Conservation (phyloP, 2,888 invertebrate species). For the Coremacera marginata region DNA sequence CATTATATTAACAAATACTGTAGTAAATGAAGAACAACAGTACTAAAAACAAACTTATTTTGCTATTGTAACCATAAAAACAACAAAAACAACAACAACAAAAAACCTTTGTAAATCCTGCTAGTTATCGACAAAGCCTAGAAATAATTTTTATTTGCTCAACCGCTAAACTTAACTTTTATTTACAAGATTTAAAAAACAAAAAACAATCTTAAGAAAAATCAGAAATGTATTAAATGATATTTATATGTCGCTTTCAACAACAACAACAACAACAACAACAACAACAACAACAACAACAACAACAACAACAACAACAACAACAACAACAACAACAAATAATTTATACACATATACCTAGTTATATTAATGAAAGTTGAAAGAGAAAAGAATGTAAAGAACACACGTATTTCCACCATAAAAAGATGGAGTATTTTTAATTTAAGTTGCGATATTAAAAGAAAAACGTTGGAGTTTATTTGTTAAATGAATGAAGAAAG, state of each 20-base stretch:
- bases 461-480: constrained; percentile 12
- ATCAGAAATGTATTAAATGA: constrained; percentile 34
- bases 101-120: constrained; percentile 10
- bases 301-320: constrained; percentile 43
- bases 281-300: constrained; percentile 42
- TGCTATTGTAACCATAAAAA: constrained; percentile 16
- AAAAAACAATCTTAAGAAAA: constrained; percentile 9
- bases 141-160: constrained; percentile 30
- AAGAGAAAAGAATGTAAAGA: constrained; percentile 20
- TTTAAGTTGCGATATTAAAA: constrained; percentile 27
- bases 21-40: background rate
- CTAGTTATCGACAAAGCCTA: constrained; percentile 8
- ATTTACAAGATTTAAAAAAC: constrained; percentile 36
- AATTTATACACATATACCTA: constrained; percentile 36
- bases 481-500: background rate
- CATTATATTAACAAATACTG: background rate
- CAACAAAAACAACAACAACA: constrained; percentile 9
- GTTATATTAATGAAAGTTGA: constrained; percentile 38
- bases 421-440: background rate
- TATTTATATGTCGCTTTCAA: constrained; percentile 48
- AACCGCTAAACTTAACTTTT: constrained; percentile 42
- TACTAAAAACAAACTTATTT: constrained; percentile 22
- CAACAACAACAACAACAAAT: constrained; percentile 40
- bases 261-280: constrained; percentile 43
- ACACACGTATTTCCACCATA: background rate